phyloP scores from a whole-genome alignment of 2,888 invertebrate genomes.

The Lasioglossum villosulum region DNA sequence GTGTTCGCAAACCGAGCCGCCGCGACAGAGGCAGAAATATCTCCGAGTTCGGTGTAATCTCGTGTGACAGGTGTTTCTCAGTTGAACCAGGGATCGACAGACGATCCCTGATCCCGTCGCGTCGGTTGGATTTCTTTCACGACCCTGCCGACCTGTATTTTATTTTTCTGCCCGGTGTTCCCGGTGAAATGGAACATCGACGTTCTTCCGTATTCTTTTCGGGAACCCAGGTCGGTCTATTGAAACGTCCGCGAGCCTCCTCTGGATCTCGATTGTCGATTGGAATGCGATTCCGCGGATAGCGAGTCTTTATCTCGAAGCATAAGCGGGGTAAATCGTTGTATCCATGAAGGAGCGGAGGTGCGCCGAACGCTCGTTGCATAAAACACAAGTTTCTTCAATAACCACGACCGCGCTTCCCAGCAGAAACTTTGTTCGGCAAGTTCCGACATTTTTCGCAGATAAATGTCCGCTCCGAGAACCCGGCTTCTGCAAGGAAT shows the following conservation, averaged over 20 bases:
- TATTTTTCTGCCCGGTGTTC: conserved; percentile 1
- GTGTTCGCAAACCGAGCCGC: conserved; percentile 7
- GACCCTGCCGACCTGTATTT: conserved; percentile 9
- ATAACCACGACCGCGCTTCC: conserved; percentile 9
- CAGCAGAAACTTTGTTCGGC: conserved; percentile 6
- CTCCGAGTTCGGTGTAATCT: background rate
- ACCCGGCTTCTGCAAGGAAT: background rate
- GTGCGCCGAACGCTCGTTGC: background rate
- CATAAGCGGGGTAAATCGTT: background rate
- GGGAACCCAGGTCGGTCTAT: background rate
- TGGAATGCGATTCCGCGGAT: background rate
- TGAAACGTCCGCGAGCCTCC: background rate
- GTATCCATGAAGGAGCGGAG: background rate
- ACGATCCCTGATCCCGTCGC: conserved; percentile 21
- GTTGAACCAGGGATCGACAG: background rate
- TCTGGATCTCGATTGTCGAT: background rate
- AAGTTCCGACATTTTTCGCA: conserved; percentile 7
- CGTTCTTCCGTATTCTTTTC: background rate
- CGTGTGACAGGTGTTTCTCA: conserved; percentile 30
- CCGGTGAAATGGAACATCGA: background rate
- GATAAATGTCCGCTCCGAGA: background rate
- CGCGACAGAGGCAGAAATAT: conserved; percentile 17
- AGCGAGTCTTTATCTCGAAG: background rate
- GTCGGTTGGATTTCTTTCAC: conserved; percentile 12
- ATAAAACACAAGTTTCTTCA: conserved; percentile 23